Evolutionary conservation across 2,888 invertebrate genomes (phyloP).

Genomic region (Euzetes globulus): DNA sequence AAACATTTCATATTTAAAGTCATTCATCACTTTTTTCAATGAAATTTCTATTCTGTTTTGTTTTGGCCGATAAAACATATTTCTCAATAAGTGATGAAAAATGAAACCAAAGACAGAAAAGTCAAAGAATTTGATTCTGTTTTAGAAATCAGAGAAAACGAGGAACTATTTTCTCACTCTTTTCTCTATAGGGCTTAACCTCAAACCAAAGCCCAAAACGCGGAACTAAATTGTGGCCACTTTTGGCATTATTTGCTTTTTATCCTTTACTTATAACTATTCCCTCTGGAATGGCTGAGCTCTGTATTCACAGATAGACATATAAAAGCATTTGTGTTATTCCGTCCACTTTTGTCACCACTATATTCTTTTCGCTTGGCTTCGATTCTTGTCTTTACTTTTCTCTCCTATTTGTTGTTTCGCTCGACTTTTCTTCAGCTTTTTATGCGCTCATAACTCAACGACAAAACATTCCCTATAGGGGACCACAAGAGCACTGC

Average conservation of each 20-base stretch:
- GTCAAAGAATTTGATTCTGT: neutral
- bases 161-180: neutral
- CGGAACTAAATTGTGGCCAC: slow-evolving; percentile 28
- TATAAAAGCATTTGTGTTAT: slow-evolving; percentile 3
- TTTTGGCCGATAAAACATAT: neutral
- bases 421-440: neutral
- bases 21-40: slow-evolving; percentile 22
- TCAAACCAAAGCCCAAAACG: slow-evolving; percentile 27
- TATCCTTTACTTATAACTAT: slow-evolving; percentile 18
- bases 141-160: neutral
- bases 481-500: neutral
- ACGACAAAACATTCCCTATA: slow-evolving; percentile 15
- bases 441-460: slow-evolving; percentile 16
- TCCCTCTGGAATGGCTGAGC: neutral
- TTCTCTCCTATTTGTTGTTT: neutral
- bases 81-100: slow-evolving; percentile 19
- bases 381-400: neutral
- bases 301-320: slow-evolving; percentile 14
- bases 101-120: slow-evolving; percentile 5
- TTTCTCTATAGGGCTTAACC: neutral
- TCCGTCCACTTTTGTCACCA: neutral
- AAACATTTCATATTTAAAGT: slow-evolving; percentile 16
- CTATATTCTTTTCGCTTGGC: neutral
- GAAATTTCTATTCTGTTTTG: slow-evolving; percentile 14
- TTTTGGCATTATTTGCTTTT: slow-evolving; percentile 28